A percentile compares a stretch with the other conserved stretches of the same genome.
Conservation (phyloP, 2,113 vertebrate genomes). For the Nesogale talazaci region DNA sequence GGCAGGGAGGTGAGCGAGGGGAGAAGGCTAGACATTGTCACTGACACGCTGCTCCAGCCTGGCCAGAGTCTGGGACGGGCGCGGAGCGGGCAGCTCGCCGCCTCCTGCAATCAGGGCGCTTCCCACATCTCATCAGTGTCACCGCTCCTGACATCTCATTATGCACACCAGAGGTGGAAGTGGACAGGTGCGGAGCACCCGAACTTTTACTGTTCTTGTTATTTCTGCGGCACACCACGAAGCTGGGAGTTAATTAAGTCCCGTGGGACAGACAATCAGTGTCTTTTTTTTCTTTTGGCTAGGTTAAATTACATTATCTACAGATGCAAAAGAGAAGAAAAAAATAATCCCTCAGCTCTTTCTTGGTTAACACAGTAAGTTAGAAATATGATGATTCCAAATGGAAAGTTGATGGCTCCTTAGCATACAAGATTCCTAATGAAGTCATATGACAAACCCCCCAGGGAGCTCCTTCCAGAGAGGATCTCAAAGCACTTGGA, state of each 20-base stretch:
- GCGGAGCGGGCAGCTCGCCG: slow-evolving; percentile 54
- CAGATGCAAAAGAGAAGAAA: slow-evolving; percentile 70
- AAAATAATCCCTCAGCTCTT: slow-evolving; percentile 77
- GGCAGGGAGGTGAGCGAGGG: slow-evolving; percentile 42
- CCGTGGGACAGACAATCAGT: slow-evolving; percentile 87
- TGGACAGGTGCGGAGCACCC: slow-evolving; percentile 85
- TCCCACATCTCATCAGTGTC: slow-evolving; percentile 83
- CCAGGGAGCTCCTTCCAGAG: slow-evolving; percentile 27
- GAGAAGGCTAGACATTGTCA: slow-evolving; percentile 69
- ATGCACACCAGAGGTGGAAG: slow-evolving; percentile 83
- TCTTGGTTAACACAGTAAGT: slow-evolving; percentile 77
- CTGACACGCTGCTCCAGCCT: slow-evolving; percentile 60
- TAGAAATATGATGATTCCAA: slow-evolving; percentile 81
- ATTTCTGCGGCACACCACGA: slow-evolving; percentile 78
- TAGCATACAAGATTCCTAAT: slow-evolving; percentile 71
- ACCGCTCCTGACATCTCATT: slow-evolving; percentile 85
- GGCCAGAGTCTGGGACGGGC: slow-evolving; percentile 77
- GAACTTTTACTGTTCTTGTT: slow-evolving; percentile 82
- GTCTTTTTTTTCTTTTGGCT: slow-evolving; percentile 66
- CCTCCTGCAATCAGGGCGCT: slow-evolving; percentile 69
- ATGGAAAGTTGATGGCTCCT: slow-evolving; percentile 69
- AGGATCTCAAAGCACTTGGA: slow-evolving; percentile 64
- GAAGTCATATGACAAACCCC: slow-evolving; percentile 71
- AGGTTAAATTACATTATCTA: slow-evolving; percentile 85
- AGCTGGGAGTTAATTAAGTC: slow-evolving; percentile 89